Conservation (phyloP, 2,888 invertebrate species). For the Drosophila antonietae region DNA sequence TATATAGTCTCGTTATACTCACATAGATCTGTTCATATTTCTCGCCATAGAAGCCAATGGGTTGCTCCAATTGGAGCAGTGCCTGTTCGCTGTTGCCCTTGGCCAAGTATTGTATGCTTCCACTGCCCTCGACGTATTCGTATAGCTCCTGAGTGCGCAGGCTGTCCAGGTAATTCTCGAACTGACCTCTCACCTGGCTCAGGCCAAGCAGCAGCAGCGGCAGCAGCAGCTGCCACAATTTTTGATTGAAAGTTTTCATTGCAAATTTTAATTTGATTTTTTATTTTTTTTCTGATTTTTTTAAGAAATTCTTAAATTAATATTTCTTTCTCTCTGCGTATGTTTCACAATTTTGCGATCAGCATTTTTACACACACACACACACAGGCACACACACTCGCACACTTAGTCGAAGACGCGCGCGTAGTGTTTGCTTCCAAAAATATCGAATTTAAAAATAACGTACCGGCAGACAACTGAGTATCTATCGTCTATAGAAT, state of each 20-base stretch:
- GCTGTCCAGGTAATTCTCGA: constrained; percentile 78
- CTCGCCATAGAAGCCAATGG: constrained; percentile 92
- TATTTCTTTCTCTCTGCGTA: constrained; percentile 15
- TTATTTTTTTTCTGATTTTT: not conserved
- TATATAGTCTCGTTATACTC: constrained; percentile 86
- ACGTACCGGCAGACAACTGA: constrained; percentile 44
- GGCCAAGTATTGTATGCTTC: constrained; percentile 70
- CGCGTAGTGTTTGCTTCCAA: constrained; percentile 66
- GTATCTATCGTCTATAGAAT: constrained; percentile 35
- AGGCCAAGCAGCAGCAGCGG: constrained; percentile 46
- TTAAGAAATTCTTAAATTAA: constrained; percentile 17
- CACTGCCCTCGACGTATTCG: constrained; percentile 64
- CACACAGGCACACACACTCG: constrained; percentile 22
- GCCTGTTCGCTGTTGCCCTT: constrained; percentile 82
- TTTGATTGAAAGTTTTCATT: constrained; percentile 60
- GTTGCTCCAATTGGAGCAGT: constrained; percentile 84
- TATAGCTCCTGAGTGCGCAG: constrained; percentile 78
- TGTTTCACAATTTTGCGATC: constrained; percentile 62
- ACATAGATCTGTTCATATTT: constrained; percentile 92
- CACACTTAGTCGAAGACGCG: constrained; percentile 23
- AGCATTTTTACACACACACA: constrained; percentile 62
- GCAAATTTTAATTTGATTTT: constrained; percentile 15
- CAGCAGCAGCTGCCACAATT: constrained; percentile 59
- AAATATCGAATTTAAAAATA: constrained; percentile 82
- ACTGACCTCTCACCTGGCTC: constrained; percentile 66